Evolutionary conservation across 2,113 vertebrate genomes (phyloP), one percentile per base, ranked within the genome.

Genomic region (Phoxinus phoxinus): DNA sequence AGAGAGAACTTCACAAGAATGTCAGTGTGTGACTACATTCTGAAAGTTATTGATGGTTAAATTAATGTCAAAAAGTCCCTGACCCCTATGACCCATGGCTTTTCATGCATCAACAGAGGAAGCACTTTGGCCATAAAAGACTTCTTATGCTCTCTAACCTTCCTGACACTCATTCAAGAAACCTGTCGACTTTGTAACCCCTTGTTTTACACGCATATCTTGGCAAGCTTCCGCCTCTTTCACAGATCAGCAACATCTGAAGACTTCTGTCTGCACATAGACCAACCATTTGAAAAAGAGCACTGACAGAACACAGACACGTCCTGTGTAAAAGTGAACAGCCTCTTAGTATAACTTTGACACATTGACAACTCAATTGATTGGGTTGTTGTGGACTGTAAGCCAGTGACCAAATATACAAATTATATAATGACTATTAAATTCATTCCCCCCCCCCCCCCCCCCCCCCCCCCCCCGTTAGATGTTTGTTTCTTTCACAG

Each of bases 31-130:
- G 76, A 84, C 86, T 25, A 35, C 71, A 63, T 30, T 82, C 19
- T 53, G 86, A 76, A 86, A 65, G 74, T 69, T 86, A 74, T 86
- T 80, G 88, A 77, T 85, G 77, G 86, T 88, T 86, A 83, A 89
- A 89, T 86, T 89, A 89, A 83, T 89, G 61, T 86, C 61, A 84
- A 87, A 89, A 90, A 92, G 88, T 86, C 89, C 32, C 8, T 78
- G 91, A 91, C 87, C 90, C 78, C 82, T 35, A 37, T 87, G 89
- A 91, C 91, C 90, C 86, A 86, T 87, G 83, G 89, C 89, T 88
- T 90, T 69, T 82, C 72, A 87, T 84, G 71, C 53, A 84, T 87
- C 90, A 81, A 86, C 85, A 90, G 90, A 92, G 92, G 93, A 94
- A 93, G 90, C 88, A 69, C 82, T 86, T 88, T 83, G 80, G 79